Conservation (phyloP, 2,888 invertebrate genomes). For the Tipula confusa region DNA sequence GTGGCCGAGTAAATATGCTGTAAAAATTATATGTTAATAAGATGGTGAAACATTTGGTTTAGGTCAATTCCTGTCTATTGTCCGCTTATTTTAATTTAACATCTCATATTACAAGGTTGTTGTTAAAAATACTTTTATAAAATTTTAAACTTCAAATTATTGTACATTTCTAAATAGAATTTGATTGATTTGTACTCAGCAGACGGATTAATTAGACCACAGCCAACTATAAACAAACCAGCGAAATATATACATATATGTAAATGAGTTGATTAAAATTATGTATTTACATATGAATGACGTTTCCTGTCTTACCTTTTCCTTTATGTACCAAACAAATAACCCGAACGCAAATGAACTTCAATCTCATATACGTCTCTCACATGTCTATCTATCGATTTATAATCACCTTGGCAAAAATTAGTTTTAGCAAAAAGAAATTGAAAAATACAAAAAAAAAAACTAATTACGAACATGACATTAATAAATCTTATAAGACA, state of each 20-base stretch:
- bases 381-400: not conserved
- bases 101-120: not conserved
- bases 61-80: not conserved
- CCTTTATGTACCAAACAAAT: not conserved
- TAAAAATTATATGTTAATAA: not conserved
- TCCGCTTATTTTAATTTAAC: not conserved
- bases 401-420: not conserved
- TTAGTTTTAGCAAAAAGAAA: not conserved
- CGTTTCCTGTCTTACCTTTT: conserved; percentile 7
- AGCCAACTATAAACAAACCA: not conserved
- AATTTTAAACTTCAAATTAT: not conserved
- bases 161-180: not conserved
- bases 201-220: not conserved
- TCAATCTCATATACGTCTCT: not conserved
- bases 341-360: not conserved
- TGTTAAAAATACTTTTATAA: not conserved
- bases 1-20: not conserved
- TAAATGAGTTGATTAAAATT: not conserved
- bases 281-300: not conserved
- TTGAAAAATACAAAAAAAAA: not conserved
- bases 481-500: not conserved
- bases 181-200: not conserved
- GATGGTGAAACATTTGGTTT: not conserved
- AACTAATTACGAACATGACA: not conserved
- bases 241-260: not conserved